Base-by-base conservation (phyloP, 2,797 vertebrate genomes). In the Crenuchus spilurus region DNA sequence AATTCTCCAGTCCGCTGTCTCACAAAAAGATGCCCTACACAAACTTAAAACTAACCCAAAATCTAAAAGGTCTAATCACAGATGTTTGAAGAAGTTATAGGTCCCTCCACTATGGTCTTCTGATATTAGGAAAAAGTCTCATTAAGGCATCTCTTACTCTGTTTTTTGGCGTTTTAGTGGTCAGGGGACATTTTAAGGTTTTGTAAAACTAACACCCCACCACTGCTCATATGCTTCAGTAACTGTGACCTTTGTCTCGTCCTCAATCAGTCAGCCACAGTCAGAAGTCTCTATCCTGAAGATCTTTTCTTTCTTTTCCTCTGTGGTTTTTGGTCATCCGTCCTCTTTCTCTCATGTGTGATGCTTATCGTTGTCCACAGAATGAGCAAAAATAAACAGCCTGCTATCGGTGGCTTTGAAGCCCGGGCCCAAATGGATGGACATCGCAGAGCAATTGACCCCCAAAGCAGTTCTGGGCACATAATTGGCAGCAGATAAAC, bases 341-440 rank as follows among this genome's bases (percentile, higher is more conserved):
- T 71, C 63, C 46, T 46, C 52, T 0, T n/a, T 58, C 54, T 68
- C 54, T 61, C 24, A 5, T 61, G 70, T 37, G 46, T 11, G 68
- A 77, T 77, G 31, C 70, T 81, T 75, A 79, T 67, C 79, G 9
- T 26, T 64, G 63, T 74, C 65, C 62, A 48, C 24, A 20, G 63
- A 77, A 74, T 31, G 57, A 72, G 64, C 74, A 58, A 72, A 62
- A 79, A 83, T 77, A 83, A 83, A 79, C 82, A 81, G 22, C n/a
- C 39, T 69, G 42, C 49, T 54, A 46, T 77, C 41, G 42, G 31
- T 1, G 3, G 41, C 71, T 83, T 83, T 83, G 79, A 83, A 77
- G 74, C 70, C 42, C 2, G 49, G 46, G 70, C 74, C 74, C 72
- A 65, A 39, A 70, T 57, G 51, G 76, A 75, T 81, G 68, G 72